phyloP scores from a whole-genome alignment of 2,797 vertebrate species.

The Xenopus petersii region DNA sequence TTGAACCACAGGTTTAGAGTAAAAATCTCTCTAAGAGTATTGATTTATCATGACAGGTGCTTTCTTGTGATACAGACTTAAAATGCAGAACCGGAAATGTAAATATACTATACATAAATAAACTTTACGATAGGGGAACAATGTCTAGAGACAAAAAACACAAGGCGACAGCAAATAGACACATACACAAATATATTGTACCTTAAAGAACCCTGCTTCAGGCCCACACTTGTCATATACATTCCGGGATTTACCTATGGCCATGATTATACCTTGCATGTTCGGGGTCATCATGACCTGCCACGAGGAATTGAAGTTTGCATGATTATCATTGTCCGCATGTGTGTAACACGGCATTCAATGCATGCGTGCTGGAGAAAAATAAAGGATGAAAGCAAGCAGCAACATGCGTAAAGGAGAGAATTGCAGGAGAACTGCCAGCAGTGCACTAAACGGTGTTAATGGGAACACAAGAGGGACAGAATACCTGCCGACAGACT shows the following conservation, averaged over 20 bases:
- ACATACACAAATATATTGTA: slow-evolving; percentile 62
- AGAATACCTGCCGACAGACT: not conserved
- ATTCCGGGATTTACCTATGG: slow-evolving; percentile 96
- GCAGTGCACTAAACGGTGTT: not conserved
- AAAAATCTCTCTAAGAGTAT: no score
- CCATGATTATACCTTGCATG: slow-evolving; percentile 99
- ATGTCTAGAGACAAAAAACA: slow-evolving; percentile 18
- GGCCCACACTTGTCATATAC: slow-evolving; percentile 96
- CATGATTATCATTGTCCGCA: slow-evolving; percentile 59
- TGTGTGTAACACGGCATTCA: slow-evolving; percentile 52
- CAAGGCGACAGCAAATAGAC: slow-evolving; percentile 38
- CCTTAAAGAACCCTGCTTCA: slow-evolving; percentile 98
- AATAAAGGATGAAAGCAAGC: slow-evolving; percentile 43
- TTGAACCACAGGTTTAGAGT: no score
- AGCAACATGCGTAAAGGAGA: slow-evolving; percentile 53
- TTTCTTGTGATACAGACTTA: no score
- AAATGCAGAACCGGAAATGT: no score
- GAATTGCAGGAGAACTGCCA: slow-evolving; percentile 16
- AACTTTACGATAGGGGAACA: no score
- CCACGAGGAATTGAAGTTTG: slow-evolving; percentile 72
- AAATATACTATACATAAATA: no score
- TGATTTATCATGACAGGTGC: no score
- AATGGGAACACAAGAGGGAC: not conserved
- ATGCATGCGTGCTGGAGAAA: slow-evolving; percentile 58
- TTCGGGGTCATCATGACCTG: slow-evolving; percentile 98